phyloP scores from a whole-genome alignment of 37 sponge, comb jelly and placozoan genomes.

The Aplysina aerophoba region DNA sequence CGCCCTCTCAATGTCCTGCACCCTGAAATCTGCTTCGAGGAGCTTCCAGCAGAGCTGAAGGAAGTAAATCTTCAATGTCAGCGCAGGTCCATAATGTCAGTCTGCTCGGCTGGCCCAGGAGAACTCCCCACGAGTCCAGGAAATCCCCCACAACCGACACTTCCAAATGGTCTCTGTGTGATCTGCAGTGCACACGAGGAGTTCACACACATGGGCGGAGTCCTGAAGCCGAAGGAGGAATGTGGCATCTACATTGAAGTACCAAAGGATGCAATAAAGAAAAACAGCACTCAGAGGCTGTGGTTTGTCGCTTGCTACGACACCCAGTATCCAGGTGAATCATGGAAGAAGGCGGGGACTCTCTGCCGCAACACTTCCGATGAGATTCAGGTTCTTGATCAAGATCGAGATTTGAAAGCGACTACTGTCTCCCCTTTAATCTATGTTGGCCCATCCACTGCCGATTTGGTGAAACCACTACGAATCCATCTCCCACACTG shows the following conservation, averaged over 20 bases:
- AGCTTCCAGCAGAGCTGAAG: slow-evolving; percentile 8
- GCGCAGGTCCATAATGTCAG: neutral
- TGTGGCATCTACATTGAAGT: slow-evolving; percentile 68
- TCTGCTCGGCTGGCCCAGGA: neutral
- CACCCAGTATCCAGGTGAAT: neutral
- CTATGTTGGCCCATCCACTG: slow-evolving; percentile 47
- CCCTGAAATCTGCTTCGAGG: neutral
- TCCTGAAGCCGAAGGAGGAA: slow-evolving; percentile 37
- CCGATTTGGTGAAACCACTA: slow-evolving; percentile 41
- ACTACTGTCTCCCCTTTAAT: neutral
- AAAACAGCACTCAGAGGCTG: slow-evolving; percentile 52
- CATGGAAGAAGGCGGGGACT: slow-evolving; percentile 33
- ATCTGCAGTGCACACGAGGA: slow-evolving; percentile 18
- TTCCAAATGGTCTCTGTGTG: neutral
- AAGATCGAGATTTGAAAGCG: neutral
- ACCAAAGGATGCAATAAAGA: slow-evolving; percentile 58
- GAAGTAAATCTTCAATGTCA: neutral
- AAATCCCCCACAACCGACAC: neutral
- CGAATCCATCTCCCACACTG: slow-evolving; percentile 71
- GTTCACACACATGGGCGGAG: slow-evolving; percentile 61
- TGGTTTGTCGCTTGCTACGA: slow-evolving; percentile 70
- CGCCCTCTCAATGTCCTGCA: slow-evolving; percentile 1
- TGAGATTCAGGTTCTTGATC: slow-evolving; percentile 12
- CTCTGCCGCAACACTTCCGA: slow-evolving; percentile 10
- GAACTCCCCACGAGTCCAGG: neutral